Conservation (phyloP, 2,888 invertebrate species). For the Malacosoma neustria region DNA sequence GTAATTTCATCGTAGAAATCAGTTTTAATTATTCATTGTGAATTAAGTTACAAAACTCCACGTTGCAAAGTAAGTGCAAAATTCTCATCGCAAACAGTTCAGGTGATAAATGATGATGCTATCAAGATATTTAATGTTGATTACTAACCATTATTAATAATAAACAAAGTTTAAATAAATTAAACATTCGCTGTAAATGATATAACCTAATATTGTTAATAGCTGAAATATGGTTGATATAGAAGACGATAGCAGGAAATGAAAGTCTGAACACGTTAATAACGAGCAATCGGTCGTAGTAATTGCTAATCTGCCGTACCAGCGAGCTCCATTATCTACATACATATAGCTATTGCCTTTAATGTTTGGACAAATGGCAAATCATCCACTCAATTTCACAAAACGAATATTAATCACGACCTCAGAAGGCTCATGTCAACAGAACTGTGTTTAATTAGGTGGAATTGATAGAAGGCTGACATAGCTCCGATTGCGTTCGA, state of each 20-base stretch:
- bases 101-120: too few species aligned
- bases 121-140: too few species aligned
- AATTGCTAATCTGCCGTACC: slow-evolving; percentile 48
- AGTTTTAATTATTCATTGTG: too few species aligned
- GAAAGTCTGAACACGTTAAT: slow-evolving; percentile 43
- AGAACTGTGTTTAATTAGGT: not conserved
- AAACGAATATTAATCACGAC: not conserved
- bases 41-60: too few species aligned
- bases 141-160: too few species aligned
- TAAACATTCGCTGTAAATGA: too few species aligned
- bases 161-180: too few species aligned
- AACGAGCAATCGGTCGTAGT: slow-evolving; percentile 47
- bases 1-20: too few species aligned
- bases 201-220: too few species aligned
- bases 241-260: slow-evolving; percentile 43
- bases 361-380: slow-evolving; percentile 2
- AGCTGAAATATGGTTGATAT: too few species aligned
- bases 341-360: slow-evolving; percentile 15
- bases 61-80: not conserved
- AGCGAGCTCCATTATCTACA: slow-evolving; percentile 27
- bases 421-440: not conserved
- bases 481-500: too few species aligned
- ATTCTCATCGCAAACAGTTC: slow-evolving; percentile 2
- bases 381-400: not conserved
- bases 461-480: not conserved